phyloP scores from a whole-genome alignment of 2,797 vertebrate species.

The Brotogeris chrysoptera region DNA sequence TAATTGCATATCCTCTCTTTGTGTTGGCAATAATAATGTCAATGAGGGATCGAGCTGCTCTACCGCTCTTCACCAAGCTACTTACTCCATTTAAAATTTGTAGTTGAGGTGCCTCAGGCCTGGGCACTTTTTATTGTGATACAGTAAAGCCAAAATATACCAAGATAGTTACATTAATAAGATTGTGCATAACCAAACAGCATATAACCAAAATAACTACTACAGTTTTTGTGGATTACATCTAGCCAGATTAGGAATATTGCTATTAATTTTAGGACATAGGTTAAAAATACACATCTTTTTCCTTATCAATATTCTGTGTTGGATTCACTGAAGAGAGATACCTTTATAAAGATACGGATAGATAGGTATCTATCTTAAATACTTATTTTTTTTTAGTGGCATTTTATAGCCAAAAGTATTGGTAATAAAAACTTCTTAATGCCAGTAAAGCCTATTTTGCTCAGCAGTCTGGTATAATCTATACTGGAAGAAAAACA shows the following conservation, averaged over 20 bases:
- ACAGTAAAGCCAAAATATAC: not conserved
- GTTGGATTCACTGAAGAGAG: not conserved
- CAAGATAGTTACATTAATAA: not conserved
- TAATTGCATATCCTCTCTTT: not conserved
- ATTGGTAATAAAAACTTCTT: not conserved
- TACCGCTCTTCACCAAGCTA: not conserved
- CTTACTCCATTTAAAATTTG: not conserved
- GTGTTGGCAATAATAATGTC: not conserved
- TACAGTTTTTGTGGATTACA: not conserved
- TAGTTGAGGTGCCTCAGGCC: not conserved
- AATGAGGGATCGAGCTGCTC: not conserved
- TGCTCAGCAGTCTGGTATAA: not conserved
- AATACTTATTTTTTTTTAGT: not conserved
- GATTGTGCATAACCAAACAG: not conserved
- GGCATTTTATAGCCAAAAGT: not conserved
- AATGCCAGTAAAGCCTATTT: not conserved
- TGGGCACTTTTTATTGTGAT: not conserved
- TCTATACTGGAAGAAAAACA: fast-evolving
- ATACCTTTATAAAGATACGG: not conserved
- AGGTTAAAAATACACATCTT: not conserved
- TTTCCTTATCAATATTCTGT: not conserved
- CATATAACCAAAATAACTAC: not conserved
- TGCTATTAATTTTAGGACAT: not conserved
- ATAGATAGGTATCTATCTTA: fast-evolving
- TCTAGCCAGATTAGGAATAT: not conserved